Evolutionary conservation across 2,888 invertebrate genomes (phyloP), one percentile per base, ranked within the genome.

Genomic region (Drosophila maculinotata): DNA sequence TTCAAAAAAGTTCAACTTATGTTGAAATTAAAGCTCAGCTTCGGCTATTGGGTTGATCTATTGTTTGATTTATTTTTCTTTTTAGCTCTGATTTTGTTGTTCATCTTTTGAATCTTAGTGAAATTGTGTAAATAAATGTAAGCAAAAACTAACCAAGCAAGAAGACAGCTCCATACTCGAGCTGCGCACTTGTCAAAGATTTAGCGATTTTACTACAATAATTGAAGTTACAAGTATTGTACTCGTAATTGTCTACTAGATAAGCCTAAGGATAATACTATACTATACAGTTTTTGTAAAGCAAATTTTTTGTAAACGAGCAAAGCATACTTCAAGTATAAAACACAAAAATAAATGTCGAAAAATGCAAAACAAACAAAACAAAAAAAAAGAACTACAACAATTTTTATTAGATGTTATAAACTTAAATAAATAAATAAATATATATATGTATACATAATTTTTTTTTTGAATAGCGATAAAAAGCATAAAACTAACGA

Each of bases 201-300:
- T 74, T 77, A 65, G 66, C 76, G 76, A 78, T 76, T 76, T 76
- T 77, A 77, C 66, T 74, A 69, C 65, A 69, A 76, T 69, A 75
- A 75, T 33, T 54, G 33, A 42, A 15, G 54, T 60, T 75, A 28
- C 75, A 75, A 57, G 44, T 60, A 70, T 54, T 44, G 41, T 66
- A 69, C 56, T 54, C 47, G 71, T 71, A 62, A 71, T 31, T 54
- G 70, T 75, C 57, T 56, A 68, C 44, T 57, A 76, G 31, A 17
- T 76, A 76, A 67, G 54, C 7, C 30, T 62, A 72, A 63, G 51
- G 12, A 54, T 41, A 62, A 58, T 14, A 63, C 56, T 63, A 67
- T 45, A 62, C 33, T n/a, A n/a, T n/a, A 47, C 36, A 49, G 33
- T 41, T 69, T 72, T 69, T 72, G 54, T 74, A 68, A 62, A 31